Conservation (phyloP, 1,140 invertebrate species). For the Orussus abietinus region DNA sequence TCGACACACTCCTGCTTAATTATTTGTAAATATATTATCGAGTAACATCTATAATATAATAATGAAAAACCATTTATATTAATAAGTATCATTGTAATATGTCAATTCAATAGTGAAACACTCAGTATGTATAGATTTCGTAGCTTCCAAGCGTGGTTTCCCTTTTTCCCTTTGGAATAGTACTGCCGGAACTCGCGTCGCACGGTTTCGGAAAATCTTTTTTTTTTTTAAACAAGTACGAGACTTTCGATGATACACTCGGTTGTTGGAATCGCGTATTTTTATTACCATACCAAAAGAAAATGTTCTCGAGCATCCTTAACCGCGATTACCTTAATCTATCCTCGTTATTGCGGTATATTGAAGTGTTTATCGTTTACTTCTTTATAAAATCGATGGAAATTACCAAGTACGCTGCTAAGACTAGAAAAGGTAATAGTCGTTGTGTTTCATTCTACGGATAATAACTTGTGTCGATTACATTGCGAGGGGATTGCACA, state of each 20-base stretch:
- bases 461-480: constrained; percentile 8
- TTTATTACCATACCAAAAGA: too few species aligned
- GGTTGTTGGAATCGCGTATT: too few species aligned
- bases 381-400: constrained; percentile 24
- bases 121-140: constrained; percentile 36
- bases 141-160: constrained; percentile 26
- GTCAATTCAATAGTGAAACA: constrained; percentile 41
- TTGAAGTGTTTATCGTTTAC: constrained; percentile 10
- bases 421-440: constrained; percentile 39
- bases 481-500: neutral
- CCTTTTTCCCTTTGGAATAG: constrained; percentile 11
- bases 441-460: constrained; percentile 38
- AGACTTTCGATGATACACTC: too few species aligned
- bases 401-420: constrained; percentile 25
- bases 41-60: constrained; percentile 48
- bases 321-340: constrained; percentile 25
- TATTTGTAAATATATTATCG: constrained; percentile 49
- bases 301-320: constrained; percentile 22
- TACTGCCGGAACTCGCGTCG: too few species aligned
- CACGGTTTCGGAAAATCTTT: constrained; percentile 14
- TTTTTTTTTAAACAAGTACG: too few species aligned
- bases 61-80: constrained; percentile 46
- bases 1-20: constrained; percentile 29
- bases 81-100: constrained; percentile 42
- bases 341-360: constrained; percentile 25